Conservation (phyloP, 2,113 vertebrate species). For the Hemibagrus wyckioides region DNA sequence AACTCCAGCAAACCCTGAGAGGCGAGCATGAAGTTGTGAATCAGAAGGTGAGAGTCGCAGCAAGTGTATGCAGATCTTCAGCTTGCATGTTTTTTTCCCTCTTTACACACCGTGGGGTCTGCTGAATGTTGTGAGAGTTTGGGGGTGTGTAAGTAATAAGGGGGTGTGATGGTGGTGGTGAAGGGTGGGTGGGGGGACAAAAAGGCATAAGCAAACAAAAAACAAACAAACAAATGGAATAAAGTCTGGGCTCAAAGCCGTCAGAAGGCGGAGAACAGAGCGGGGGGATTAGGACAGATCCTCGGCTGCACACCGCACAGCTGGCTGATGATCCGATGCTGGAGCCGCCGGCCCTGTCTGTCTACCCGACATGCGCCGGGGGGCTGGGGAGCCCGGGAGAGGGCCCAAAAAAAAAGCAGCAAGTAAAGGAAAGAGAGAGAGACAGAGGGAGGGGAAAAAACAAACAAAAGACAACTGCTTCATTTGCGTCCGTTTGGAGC, state of each 20-base stretch:
- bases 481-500: slow-evolving; percentile 61
- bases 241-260: slow-evolving; percentile 69
- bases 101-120: slow-evolving; percentile 62
- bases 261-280: slow-evolving; percentile 74
- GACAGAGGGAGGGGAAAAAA: slow-evolving; percentile 25
- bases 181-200: slow-evolving; percentile 30
- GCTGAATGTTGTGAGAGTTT: slow-evolving; percentile 59
- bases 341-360: slow-evolving; percentile 64
- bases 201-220: slow-evolving; percentile 73
- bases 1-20: slow-evolving; percentile 46
- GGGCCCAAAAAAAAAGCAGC: slow-evolving; percentile 56
- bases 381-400: slow-evolving; percentile 65
- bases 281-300: slow-evolving; percentile 79
- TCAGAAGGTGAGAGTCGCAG: slow-evolving; percentile 5
- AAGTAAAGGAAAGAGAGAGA: not conserved
- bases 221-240: slow-evolving; percentile 74
- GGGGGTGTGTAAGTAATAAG: slow-evolving; percentile 59
- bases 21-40: slow-evolving; percentile 30
- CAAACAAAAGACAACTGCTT: slow-evolving; percentile 67
- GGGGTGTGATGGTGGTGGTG: slow-evolving; percentile 36
- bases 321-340: slow-evolving; percentile 83
- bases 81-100: slow-evolving; percentile 49
- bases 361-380: slow-evolving; percentile 67
- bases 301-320: slow-evolving; percentile 79
- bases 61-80: slow-evolving; percentile 25